Conservation (phyloP, 2,797 vertebrate species). For the Hippopotamyrus pictus region DNA sequence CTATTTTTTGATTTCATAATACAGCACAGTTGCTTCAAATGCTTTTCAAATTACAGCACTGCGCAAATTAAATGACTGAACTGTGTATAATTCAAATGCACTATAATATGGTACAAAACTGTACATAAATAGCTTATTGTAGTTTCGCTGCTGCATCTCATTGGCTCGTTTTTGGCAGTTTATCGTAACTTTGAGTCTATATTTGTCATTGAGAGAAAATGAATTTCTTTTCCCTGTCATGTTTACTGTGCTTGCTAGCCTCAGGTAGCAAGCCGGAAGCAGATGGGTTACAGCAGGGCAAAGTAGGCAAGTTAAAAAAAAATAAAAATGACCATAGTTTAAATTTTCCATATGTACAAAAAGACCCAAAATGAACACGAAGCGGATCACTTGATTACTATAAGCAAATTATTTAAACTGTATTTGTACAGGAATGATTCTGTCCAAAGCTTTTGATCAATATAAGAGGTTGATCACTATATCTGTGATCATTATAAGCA, state of each 20-base stretch:
- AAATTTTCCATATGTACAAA: neutral
- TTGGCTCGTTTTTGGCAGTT: neutral
- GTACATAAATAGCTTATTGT: neutral
- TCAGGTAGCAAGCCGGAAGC: neutral
- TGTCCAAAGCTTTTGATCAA: neutral
- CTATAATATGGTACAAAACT: neutral
- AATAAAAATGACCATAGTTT: neutral
- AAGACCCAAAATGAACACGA: neutral
- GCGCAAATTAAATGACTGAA: neutral
- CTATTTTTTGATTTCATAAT: neutral
- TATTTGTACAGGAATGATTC: neutral
- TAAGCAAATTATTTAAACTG: neutral
- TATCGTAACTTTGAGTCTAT: neutral
- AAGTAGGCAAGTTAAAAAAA: neutral
- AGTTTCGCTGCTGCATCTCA: neutral
- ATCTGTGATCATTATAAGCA: neutral
- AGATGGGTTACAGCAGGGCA: neutral
- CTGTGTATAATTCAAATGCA: neutral
- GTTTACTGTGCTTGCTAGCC: neutral
- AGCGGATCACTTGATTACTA: neutral
- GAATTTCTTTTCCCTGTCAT: neutral
- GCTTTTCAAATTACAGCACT: neutral
- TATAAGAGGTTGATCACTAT: neutral
- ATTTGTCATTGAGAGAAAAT: neutral
- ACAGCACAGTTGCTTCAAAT: neutral